Evolutionary conservation across 2,797 vertebrate species (phyloP).

Genomic region (Mastacembelus armatus): DNA sequence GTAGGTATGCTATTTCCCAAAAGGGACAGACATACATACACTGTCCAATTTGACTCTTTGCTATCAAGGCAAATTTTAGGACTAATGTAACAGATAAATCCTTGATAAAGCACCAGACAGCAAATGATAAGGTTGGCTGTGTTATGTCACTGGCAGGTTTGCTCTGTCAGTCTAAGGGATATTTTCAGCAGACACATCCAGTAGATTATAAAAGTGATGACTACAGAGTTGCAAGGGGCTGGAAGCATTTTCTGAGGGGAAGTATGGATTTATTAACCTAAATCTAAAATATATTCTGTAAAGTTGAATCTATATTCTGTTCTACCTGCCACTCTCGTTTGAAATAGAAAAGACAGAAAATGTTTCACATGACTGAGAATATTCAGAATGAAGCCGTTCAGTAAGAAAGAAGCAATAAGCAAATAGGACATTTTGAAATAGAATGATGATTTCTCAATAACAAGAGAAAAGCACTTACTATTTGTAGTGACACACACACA

Average conservation of each 20-base stretch:
- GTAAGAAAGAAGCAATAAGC: no score
- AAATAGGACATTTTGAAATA: neutral
- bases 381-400: no score
- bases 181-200: conserved; percentile 29
- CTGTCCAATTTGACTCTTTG: neutral
- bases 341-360: no score
- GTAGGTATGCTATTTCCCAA: neutral
- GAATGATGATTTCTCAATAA: neutral
- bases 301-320: no score
- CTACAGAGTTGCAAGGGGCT: neutral
- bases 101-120: conserved; percentile 19
- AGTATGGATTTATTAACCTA: no score
- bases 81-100: conserved; percentile 20
- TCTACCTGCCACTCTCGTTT: no score
- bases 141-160: conserved; percentile 31
- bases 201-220: no score
- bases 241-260: no score
- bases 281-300: no score
- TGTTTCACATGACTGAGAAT: no score
- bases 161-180: conserved; percentile 21
- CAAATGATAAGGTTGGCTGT: conserved; percentile 22
- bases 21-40: neutral
- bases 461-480: no score
- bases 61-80: conserved; percentile 18
- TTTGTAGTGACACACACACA: neutral